Base-by-base conservation (phyloP, 2,113 vertebrate species). In the Dipodomys merriami region DNA sequence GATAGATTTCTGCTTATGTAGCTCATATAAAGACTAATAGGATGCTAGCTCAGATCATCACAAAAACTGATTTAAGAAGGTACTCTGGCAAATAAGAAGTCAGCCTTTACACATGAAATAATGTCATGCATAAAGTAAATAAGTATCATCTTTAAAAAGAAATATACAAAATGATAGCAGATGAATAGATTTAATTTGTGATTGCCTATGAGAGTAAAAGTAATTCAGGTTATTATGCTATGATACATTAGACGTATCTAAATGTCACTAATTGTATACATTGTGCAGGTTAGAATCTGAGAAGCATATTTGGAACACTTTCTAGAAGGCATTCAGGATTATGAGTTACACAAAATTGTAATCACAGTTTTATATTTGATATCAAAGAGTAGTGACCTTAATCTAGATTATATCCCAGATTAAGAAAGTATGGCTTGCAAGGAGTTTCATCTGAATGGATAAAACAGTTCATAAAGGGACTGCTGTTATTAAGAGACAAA, bases 371-470 rank as follows among this genome's bases (percentile, higher is more conserved):
- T 71, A 6, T 1, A 76, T 93, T 74, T 78, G 1, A 84, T 30
- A 7, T 2, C 8, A 72, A 86, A 83, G 2, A 33, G 23, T 57
- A 29, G 35, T 27, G 30, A 39, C 39, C 39, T 8, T n/a, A 71
- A 87, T 46, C 6, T 72, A 84, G 20, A 76, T 39, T 15, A 71
- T 76, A 65, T 81, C 57, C 5, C 44, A 10, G 5, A 33, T 53
- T 85, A 35, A 81, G 19, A 62, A 91, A 67, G 65, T 27, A 64
- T 12, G 9, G 16, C 62, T 95, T 83, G 27, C 46, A 57, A 33
- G 77, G 64, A 93, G 44, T 88, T 94, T 94, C 74, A 33, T 18
- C 5, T 82, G 33, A 82, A 23, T 94, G 53, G 15, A 13, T 16
- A 57, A 57, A 57, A 57, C 4, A 57, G 15, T 27, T 7, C 25